Base-by-base conservation (phyloP, 2,113 vertebrate species). In the Anolis sagrei region DNA sequence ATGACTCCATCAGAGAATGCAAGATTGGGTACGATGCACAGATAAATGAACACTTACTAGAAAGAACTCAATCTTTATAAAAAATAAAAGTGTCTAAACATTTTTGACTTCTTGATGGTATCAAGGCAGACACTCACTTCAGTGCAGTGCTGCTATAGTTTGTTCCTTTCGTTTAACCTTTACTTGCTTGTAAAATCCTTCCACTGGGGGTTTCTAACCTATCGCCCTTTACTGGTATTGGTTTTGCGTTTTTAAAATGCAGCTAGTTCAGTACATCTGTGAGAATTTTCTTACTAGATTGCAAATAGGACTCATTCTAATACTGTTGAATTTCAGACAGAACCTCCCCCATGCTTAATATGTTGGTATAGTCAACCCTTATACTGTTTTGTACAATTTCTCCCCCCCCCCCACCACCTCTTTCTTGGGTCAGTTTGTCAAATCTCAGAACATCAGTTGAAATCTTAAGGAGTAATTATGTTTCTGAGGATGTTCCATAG, bases 91-190 rank as follows among this genome's bases (percentile, higher is more conserved):
- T 14, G n/a, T 68, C 3, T n/a, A 11, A 73, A 51, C 58, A 27
- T n/a, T 21, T 66, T 58, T 48, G 0, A 29, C 29, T 5, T 39
- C 74, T 39, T 66, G 84, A 29, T 75, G 48, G 25, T 29, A 32
- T 6, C 3, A 34, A 44, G 39, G 39, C 39, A 4, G 5, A 70
- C 44, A 81, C 83, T 79, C 3, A 0, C 69, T 0, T 83, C 4
- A 62, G 14, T 74, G 14, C 1, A 1, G 16, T 78, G 76, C 83
- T 76, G 7, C 62, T 44, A 88, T 86, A 48, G 27, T 25, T 79
- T 44, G 25, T 25, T 68, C 1, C 3, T 79, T 89, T 44, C 51
- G 29, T 5, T 74, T 39, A 54, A 0, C 0, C 49, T 7, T 39
- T 25, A 7, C 11, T n/a, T 32, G 32, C n/a, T 16, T 69, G 68